A percentile compares a stretch with the other conserved stretches of the same genome.
phyloP scores from a whole-genome alignment of 2,797 vertebrate species.

The Simalia tracyae region DNA sequence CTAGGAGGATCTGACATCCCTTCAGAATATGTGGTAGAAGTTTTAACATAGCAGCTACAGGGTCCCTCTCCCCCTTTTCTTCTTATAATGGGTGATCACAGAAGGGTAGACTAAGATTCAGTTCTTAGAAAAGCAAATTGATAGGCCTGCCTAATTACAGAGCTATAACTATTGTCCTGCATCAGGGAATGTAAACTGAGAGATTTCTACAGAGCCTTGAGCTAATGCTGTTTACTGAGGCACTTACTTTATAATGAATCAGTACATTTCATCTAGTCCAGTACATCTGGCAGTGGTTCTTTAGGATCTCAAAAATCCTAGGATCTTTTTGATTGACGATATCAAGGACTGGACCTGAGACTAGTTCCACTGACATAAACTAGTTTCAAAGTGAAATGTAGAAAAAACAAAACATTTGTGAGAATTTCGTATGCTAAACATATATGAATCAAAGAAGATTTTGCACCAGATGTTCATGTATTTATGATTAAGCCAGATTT shows the following conservation, averaged over 20 bases:
- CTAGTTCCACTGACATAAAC: not conserved
- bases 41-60: conserved; percentile 45
- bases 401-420: not conserved
- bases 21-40: conserved; percentile 49
- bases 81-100: conserved; percentile 47
- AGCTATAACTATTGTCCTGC: not conserved
- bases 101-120: conserved; percentile 45
- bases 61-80: not conserved
- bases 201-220: not conserved
- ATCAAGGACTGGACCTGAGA: not conserved
- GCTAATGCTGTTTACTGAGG: not conserved
- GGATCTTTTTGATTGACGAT: not conserved
- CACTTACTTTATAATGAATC: not conserved
- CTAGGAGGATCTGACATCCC: conserved; percentile 60
- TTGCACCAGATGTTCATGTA: not conserved
- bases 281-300: not conserved
- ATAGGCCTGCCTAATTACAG: conserved; percentile 10
- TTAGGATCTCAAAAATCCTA: too few relatives aligned
- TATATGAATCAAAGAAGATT: not conserved
- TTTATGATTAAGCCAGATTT: not conserved
- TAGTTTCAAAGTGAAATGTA: not conserved
- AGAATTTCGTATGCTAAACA: not conserved
- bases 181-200: not conserved
- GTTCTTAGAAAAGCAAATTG: conserved; percentile 19
- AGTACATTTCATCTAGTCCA: not conserved